Conservation (phyloP, 1,140 invertebrate genomes). For the Pseudoatta argentina region DNA sequence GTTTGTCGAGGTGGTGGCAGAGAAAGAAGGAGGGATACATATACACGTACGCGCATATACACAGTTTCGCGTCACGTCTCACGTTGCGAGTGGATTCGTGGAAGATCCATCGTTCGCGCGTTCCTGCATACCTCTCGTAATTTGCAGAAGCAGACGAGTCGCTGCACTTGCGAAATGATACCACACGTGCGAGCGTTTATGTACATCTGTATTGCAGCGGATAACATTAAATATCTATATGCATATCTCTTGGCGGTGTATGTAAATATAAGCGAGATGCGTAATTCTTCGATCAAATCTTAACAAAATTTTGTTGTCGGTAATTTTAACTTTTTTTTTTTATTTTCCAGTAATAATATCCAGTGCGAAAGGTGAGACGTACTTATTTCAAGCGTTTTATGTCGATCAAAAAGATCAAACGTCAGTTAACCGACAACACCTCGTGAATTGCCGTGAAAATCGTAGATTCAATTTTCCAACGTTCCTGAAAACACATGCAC, state of each 20-base stretch:
- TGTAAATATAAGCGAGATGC: not conserved
- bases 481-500: not conserved
- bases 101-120: constrained; percentile 36
- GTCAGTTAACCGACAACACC: not conserved
- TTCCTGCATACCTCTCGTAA: constrained; percentile 31
- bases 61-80: constrained; percentile 25
- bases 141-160: constrained; percentile 6
- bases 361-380: not conserved
- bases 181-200: constrained; percentile 18
- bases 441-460: not conserved
- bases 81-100: constrained; percentile 12
- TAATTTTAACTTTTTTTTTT: not conserved
- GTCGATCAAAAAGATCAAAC: not conserved
- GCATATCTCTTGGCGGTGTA: not conserved
- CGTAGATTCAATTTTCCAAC: constrained; percentile 7
- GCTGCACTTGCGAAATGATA: constrained; percentile 4
- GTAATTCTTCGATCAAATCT: not conserved
- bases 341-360: too few relatives aligned
- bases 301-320: not conserved
- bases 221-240: not conserved
- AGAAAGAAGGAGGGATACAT: not conserved
- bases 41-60: not conserved
- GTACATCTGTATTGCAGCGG: not conserved
- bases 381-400: not conserved
- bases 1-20: not conserved